These are phyloP conservation scores for Acronicta leporina DNA, from an alignment of 2,888 invertebrate species.

Conservation along the genomic window DNA sequence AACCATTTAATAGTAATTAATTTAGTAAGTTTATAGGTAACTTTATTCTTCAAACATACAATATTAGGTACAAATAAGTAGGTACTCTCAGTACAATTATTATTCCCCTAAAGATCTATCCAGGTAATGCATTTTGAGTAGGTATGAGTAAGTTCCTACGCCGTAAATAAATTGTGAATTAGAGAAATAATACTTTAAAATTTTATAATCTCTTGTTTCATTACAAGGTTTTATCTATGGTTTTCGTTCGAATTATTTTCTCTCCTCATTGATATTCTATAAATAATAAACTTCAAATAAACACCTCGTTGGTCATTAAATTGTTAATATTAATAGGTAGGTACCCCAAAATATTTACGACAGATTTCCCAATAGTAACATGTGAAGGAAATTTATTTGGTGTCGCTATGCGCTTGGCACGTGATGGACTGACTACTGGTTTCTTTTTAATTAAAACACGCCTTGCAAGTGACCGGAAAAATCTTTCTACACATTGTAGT, in stretches of 20 bases:
- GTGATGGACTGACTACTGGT: constrained; percentile 61
- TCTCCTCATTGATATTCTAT: neutral
- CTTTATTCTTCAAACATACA: too few relatives aligned
- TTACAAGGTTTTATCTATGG: too few relatives aligned
- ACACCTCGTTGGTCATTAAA: constrained; percentile 11
- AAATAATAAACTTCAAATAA: constrained; percentile 8
- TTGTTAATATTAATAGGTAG: constrained; percentile 15
- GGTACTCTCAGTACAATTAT: too few relatives aligned
- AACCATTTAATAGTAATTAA: too few relatives aligned
- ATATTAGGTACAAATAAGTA: too few relatives aligned
- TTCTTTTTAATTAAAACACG: constrained; percentile 60
- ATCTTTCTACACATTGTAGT: constrained; percentile 1
- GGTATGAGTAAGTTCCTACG: too few relatives aligned
- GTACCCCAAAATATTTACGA: constrained; percentile 18
- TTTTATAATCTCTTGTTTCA: too few relatives aligned
- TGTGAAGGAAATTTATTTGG: constrained; percentile 58
- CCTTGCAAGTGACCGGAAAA: constrained; percentile 22
- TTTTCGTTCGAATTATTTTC: neutral
- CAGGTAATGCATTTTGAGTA: too few relatives aligned
- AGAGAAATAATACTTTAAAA: too few relatives aligned
- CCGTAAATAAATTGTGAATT: too few relatives aligned
- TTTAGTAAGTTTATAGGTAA: too few relatives aligned
- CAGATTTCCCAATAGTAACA: constrained; percentile 24
- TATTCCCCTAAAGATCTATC: too few relatives aligned
- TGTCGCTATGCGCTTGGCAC: constrained; percentile 54